These are phyloP conservation scores for Labeo rohita DNA, from an alignment of 2,113 vertebrate species.

Conservation along the genomic window DNA sequence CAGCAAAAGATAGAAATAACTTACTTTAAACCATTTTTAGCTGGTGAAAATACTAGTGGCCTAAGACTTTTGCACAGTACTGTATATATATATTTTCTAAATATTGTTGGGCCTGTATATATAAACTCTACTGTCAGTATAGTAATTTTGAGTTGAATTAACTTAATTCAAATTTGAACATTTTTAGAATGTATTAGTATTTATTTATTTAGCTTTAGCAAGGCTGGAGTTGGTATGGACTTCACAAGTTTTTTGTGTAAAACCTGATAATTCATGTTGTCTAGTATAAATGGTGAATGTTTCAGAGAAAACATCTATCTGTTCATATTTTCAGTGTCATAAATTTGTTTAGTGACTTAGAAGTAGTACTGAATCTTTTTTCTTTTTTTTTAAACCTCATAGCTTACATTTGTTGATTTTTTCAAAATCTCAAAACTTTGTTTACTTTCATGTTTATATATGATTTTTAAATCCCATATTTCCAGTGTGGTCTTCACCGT, in stretches of 20 bases:
- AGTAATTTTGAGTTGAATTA: neutral
- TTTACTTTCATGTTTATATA: neutral
- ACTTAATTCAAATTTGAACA: neutral
- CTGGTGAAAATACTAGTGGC: too few species aligned
- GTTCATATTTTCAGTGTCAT: neutral
- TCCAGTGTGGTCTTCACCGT: neutral
- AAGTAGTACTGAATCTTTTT: neutral
- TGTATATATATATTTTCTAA: too few species aligned
- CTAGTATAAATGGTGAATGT: neutral
- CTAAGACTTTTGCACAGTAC: too few species aligned
- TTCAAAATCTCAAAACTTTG: neutral
- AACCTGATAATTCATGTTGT: neutral
- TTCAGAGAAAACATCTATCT: neutral
- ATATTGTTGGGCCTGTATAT: too few species aligned
- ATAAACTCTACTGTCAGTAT: neutral
- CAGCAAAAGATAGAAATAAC: too few species aligned
- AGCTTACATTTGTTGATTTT: neutral
- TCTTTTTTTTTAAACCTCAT: neutral
- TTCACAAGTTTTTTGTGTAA: neutral
- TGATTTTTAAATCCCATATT: neutral
- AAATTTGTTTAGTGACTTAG: neutral
- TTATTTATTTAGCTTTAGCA: neutral
- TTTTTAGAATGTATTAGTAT: neutral
- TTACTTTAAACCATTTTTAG: too few species aligned
- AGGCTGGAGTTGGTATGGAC: neutral